Percentiles rank a stretch among this genome's conserved stretches.
phyloP scores from a whole-genome alignment of 2,113 vertebrate species.

The Oriolus oriolus region DNA sequence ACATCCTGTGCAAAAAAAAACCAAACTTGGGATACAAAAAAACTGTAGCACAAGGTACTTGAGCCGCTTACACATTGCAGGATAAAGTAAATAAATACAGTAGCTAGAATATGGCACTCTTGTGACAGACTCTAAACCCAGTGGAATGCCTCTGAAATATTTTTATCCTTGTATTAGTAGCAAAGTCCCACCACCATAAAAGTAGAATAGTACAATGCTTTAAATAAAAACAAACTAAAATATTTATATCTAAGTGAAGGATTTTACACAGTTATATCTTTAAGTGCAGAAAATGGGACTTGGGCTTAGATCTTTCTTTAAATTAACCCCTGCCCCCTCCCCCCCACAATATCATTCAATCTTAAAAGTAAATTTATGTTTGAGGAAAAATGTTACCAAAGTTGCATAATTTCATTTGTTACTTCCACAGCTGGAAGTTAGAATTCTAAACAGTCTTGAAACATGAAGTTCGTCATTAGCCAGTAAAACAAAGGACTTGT shows the following conservation, averaged over 20 bases:
- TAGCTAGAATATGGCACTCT: constrained; percentile 72
- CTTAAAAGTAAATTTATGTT: constrained; percentile 68
- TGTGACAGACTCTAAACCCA: constrained; percentile 66
- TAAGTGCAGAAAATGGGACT: constrained; percentile 72
- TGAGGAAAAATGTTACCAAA: constrained; percentile 71
- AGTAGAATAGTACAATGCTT: constrained; percentile 74
- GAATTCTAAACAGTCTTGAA: constrained; percentile 71
- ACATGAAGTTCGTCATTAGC: constrained; percentile 59
- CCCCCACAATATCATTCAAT: constrained; percentile 53
- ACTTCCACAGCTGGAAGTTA: constrained; percentile 69
- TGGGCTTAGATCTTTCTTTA: constrained; percentile 59
- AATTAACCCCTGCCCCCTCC: constrained; percentile 45
- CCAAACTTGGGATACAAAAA: constrained; percentile 59
- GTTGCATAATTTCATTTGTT: constrained; percentile 79
- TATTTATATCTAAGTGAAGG: constrained; percentile 72
- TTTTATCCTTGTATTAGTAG: constrained; percentile 72
- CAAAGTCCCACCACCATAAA: constrained; percentile 78
- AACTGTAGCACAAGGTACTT: constrained; percentile 63
- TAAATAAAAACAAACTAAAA: constrained; percentile 77
- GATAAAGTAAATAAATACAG: constrained; percentile 76
- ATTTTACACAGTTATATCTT: constrained; percentile 67
- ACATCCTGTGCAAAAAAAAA: constrained; percentile 73
- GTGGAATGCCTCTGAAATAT: constrained; percentile 72
- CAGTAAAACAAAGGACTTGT: constrained; percentile 58
- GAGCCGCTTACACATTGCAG: constrained; percentile 65